Evolutionary conservation across 2,888 invertebrate species (phyloP), one percentile per base, ranked within the genome.

Genomic region (Dicyrtomina minuta): DNA sequence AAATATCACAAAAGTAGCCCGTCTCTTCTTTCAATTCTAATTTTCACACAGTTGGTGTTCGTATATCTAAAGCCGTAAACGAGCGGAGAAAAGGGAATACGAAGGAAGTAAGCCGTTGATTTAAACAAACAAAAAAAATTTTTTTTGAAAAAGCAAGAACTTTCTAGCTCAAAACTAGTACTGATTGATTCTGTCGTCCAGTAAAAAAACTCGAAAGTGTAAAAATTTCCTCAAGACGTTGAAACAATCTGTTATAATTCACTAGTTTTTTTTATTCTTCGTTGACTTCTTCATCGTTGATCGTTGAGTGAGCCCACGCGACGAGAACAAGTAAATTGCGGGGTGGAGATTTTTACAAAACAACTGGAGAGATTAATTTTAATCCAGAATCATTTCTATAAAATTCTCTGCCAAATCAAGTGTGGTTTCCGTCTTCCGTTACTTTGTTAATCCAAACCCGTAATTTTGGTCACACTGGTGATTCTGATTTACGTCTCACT

Each of bases 401-500:
- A 26, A 56, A 26, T 56, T 56, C 27, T n/a, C 15, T 56, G 27
- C 43, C 43, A 60, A 22, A 60, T 43, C 44, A n/a, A 22, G 60
- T 60, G 60, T 60, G 43, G 20, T 43, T 20, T 12, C 13, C 60
- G 1, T 43, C 33, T 10, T 55, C 55, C 8, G 55, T 55, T 33
- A 33, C 33, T 33, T 55, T 24, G 26, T 55, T 55, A 13, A 4
- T 55, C 51, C n/a, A 20, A 17, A 26, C n/a, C 26, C 27, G 3
- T 13, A 2, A 24, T 55, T 27, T 24, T 26, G 5, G 5, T 22
- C 10, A 60, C 12, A 43, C 43, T 60, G 20, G 59, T 44, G 46
- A 26, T 61, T 62, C 49, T 49, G 27, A 62, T 62, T 62, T 62
- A 27, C 33, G 24, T 62, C 33, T 49, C 49, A 62, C 49, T 49